These are phyloP conservation scores for Heliothis virescens DNA, from an alignment of 1,140 invertebrate genomes.

Conservation along the genomic window DNA sequence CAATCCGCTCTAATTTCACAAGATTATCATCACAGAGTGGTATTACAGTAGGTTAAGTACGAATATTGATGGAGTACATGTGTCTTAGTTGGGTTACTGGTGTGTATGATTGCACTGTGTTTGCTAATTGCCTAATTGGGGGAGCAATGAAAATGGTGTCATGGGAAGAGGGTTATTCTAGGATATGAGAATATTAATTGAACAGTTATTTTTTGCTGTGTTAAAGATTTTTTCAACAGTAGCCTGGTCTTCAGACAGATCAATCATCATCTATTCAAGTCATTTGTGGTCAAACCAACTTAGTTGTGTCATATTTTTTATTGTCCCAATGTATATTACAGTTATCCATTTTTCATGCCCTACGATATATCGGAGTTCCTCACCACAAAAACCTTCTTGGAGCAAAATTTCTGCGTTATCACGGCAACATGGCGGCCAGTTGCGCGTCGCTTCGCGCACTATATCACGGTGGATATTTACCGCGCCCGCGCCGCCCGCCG, in stretches of 20 bases:
- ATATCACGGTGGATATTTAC: conserved; percentile 78
- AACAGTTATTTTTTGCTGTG: no score
- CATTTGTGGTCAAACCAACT: no score
- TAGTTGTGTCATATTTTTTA: no score
- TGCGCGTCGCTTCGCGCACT: conserved; percentile 68
- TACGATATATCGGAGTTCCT: background rate
- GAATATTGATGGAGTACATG: conserved; percentile 17
- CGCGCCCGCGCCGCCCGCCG: conserved; percentile 66
- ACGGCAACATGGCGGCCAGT: conserved; percentile 31
- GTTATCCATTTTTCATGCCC: background rate
- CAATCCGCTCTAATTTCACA: conserved; percentile 81
- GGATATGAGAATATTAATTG: no score
- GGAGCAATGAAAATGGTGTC: no score
- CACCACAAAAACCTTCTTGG: background rate
- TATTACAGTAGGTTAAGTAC: conserved; percentile 33
- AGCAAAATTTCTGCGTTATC: conserved; percentile 47
- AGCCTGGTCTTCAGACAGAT: no score
- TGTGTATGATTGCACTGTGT: background rate
- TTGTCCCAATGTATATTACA: background rate
- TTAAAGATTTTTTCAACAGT: no score
- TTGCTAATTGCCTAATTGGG: background rate
- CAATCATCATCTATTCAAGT: no score
- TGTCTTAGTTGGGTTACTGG: conserved; percentile 1
- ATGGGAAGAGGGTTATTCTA: no score
- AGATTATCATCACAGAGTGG: conserved; percentile 49